Evolutionary conservation across 2,113 vertebrate genomes (phyloP).

Genomic region (Acinonyx jubatus): DNA sequence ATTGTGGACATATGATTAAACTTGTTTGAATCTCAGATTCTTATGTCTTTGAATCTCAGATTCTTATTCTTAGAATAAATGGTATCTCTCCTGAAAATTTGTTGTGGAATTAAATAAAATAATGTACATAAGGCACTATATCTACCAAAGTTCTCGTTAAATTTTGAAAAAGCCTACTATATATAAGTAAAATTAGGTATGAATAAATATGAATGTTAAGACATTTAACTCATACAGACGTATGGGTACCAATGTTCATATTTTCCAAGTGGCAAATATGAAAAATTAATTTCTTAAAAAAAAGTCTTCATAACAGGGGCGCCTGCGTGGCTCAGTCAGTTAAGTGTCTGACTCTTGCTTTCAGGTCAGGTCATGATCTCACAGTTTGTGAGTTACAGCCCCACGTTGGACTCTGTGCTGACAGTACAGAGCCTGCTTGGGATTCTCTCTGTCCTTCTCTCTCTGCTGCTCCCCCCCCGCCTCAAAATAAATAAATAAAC

Average conservation of each 20-base stretch:
- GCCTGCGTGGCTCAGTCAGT: too few relatives aligned
- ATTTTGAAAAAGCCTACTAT: not conserved
- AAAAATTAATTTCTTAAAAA: not conserved
- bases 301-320: not conserved
- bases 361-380: too few relatives aligned
- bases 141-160: not conserved
- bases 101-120: slow-evolving; percentile 9
- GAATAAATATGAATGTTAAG: not conserved
- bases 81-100: not conserved
- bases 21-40: not conserved
- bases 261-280: not conserved
- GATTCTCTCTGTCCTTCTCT: too few relatives aligned
- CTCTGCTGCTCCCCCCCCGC: too few relatives aligned
- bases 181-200: not conserved
- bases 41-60: not conserved
- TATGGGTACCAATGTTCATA: not conserved
- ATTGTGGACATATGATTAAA: not conserved
- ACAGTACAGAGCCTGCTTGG: too few relatives aligned
- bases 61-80: not conserved
- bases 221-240: not conserved
- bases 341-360: too few relatives aligned
- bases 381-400: too few relatives aligned
- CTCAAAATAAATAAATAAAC: too few relatives aligned
- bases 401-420: too few relatives aligned
- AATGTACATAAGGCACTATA: not conserved